Evolutionary conservation across 37 sponge, comb jelly and placozoan species (phyloP).

Genomic region (Beroe ovata): DNA sequence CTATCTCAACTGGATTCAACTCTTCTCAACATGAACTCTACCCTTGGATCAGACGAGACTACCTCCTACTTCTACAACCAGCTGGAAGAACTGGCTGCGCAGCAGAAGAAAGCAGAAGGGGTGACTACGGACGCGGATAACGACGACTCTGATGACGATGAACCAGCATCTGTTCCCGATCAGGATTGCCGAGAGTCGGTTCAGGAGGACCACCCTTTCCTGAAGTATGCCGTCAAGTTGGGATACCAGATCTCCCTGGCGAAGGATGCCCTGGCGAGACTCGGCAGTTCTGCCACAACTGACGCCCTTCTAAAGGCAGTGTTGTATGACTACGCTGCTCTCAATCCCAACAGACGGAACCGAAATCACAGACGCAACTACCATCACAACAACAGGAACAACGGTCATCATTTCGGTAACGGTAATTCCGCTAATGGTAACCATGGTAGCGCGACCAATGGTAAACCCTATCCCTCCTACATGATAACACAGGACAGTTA

Average conservation of each 20-base stretch:
- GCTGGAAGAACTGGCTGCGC: slow-evolving; percentile 42
- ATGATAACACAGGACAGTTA: slow-evolving; percentile 61
- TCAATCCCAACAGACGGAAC: slow-evolving; percentile 47
- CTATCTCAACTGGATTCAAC: not conserved
- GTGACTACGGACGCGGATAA: not conserved
- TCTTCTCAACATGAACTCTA: slow-evolving; percentile 1
- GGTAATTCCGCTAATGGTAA: not conserved
- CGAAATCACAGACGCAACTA: not conserved
- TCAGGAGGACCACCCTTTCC: slow-evolving; percentile 64
- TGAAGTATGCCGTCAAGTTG: slow-evolving; percentile 59
- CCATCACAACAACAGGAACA: not conserved
- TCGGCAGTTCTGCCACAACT: slow-evolving; percentile 28
- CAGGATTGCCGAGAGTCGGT: slow-evolving; percentile 42
- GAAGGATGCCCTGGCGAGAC: slow-evolving; percentile 17
- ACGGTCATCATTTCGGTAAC: not conserved
- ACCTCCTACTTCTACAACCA: slow-evolving; percentile 66
- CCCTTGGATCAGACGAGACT: not conserved
- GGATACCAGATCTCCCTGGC: slow-evolving; percentile 49
- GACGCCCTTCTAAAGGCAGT: slow-evolving; percentile 61
- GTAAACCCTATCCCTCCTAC: slow-evolving; percentile 49
- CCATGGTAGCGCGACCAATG: slow-evolving; percentile 5
- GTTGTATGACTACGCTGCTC: slow-evolving; percentile 57
- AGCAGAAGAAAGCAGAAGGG: slow-evolving; percentile 2
- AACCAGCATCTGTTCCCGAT: slow-evolving; percentile 20
- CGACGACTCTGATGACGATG: slow-evolving; percentile 7